A percentile compares a stretch with the other conserved stretches of the same genome.
Conservation (phyloP, 2,797 vertebrate genomes). For the Naso thynnoides region DNA sequence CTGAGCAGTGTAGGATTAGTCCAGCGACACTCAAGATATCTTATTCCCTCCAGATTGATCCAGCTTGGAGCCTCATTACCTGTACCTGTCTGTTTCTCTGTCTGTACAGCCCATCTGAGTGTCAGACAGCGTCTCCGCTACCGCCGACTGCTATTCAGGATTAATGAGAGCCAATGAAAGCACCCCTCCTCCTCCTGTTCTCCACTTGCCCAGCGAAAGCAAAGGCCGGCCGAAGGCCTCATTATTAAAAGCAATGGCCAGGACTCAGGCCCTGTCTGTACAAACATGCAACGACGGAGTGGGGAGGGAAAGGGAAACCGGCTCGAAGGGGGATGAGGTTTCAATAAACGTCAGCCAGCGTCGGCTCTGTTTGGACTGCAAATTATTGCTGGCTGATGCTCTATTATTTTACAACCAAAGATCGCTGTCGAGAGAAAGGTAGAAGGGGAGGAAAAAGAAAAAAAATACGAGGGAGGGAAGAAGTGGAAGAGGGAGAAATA, state of each 20-base stretch:
- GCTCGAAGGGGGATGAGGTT: conserved; percentile 94
- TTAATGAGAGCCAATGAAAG: conserved; percentile 90
- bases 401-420: conserved; percentile 96
- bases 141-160: conserved; percentile 82
- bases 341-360: conserved; percentile 98
- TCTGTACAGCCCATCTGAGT: conserved; percentile 39
- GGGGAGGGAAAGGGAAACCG: conserved; percentile 88
- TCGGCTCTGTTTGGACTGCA: conserved; percentile 97
- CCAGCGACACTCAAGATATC: neutral
- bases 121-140: conserved; percentile 56
- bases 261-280: conserved; percentile 91
- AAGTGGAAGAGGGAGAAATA: conserved; percentile 60
- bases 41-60: conserved; percentile 18
- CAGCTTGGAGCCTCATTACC: conserved; percentile 50
- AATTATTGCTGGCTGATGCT: conserved; percentile 98
- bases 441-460: conserved; percentile 68
- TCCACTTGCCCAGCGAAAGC: conserved; percentile 78
- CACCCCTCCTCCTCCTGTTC: conserved; percentile 83
- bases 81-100: conserved; percentile 49
- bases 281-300: conserved; percentile 87
- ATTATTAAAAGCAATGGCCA: conserved; percentile 90
- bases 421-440: conserved; percentile 89
- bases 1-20: neutral
- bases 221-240: conserved; percentile 90
- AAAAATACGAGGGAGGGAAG: conserved; percentile 18